Evolutionary conservation across 2,888 invertebrate genomes (phyloP).

Genomic region (Agrotis ipsilon): DNA sequence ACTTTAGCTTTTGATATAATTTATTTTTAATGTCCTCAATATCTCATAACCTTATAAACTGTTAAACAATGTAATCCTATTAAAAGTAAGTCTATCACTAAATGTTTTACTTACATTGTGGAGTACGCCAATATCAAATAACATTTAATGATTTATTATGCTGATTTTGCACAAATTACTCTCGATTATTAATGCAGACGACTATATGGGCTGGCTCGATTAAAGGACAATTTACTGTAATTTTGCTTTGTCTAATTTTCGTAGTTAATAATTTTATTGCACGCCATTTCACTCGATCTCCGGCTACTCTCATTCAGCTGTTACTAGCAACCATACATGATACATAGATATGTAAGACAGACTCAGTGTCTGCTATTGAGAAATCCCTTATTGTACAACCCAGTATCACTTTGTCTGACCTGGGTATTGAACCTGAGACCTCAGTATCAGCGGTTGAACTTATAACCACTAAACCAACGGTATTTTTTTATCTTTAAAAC

Average conservation of each 20-base stretch:
- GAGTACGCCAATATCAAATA: background rate
- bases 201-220: background rate
- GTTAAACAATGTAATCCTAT: background rate
- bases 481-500: background rate
- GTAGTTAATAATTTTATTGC: slow-evolving; percentile 10
- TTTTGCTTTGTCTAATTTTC: background rate
- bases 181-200: background rate
- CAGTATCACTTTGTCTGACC: too few relatives aligned
- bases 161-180: background rate
- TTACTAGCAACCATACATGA: too few relatives aligned
- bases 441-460: too few relatives aligned
- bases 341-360: too few relatives aligned
- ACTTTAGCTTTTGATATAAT: too few relatives aligned
- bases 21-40: background rate
- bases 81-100: background rate
- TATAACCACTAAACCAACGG: too few relatives aligned
- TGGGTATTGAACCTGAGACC: too few relatives aligned
- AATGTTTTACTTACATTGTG: background rate
- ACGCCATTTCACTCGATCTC: too few relatives aligned
- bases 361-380: too few relatives aligned
- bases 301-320: too few relatives aligned
- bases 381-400: too few relatives aligned
- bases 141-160: background rate
- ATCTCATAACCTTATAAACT: background rate
- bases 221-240: slow-evolving; percentile 3